Evolutionary conservation across 2,888 invertebrate genomes (phyloP).

Genomic region (Agapetus fuscipes): DNA sequence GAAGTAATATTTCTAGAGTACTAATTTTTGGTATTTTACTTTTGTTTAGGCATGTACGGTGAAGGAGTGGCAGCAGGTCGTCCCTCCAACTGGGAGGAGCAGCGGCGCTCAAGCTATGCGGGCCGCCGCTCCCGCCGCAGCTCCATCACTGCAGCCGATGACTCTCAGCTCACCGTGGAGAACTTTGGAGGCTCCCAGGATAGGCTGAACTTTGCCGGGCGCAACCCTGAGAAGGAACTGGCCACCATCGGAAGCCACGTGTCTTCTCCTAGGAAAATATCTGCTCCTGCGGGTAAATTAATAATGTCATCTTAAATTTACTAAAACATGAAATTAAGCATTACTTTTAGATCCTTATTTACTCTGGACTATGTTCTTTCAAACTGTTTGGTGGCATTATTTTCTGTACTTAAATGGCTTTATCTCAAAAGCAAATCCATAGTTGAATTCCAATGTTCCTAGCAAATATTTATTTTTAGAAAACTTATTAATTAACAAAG

Average conservation of each 20-base stretch:
- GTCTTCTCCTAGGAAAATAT: conserved; percentile 33
- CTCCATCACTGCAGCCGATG: conserved; percentile 62
- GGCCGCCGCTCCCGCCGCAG: conserved; percentile 77
- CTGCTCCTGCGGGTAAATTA: conserved; percentile 41
- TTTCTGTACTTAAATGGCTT: too few species aligned
- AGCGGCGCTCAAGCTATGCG: conserved; percentile 61
- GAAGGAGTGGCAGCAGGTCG: conserved; percentile 64
- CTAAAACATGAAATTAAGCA: too few species aligned
- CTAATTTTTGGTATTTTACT: too few species aligned
- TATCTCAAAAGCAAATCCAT: too few species aligned
- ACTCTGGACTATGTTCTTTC: too few species aligned
- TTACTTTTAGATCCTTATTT: too few species aligned
- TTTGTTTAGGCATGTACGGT: conserved; percentile 20
- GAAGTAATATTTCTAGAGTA: too few species aligned
- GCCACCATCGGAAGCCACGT: conserved; percentile 33
- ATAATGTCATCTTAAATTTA: too few species aligned
- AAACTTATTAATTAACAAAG: too few species aligned
- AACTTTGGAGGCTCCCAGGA: conserved; percentile 91
- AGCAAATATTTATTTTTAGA: too few species aligned
- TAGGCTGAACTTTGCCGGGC: conserved; percentile 66
- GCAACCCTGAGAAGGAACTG: conserved; percentile 72
- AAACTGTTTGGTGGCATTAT: too few species aligned
- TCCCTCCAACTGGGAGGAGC: conserved; percentile 78
- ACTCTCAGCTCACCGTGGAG: conserved; percentile 83
- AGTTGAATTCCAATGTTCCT: too few species aligned